These are phyloP conservation scores for Macrostomum cliftonense DNA, from an alignment of 2,888 invertebrate species.

Conservation along the genomic window DNA sequence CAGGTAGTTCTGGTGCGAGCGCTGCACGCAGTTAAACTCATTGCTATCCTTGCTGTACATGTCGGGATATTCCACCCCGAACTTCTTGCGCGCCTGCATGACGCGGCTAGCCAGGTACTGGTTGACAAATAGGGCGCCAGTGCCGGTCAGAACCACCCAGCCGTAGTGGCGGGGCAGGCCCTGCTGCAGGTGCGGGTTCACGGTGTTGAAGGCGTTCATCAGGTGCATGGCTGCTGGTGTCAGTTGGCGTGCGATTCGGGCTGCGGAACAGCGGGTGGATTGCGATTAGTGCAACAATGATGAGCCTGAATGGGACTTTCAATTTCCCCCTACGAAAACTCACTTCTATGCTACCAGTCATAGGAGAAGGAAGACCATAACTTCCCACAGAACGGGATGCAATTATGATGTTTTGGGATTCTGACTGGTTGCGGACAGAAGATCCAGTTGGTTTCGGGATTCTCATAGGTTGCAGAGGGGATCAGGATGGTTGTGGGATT, in stretches of 20 bases:
- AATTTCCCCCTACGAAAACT: too few species aligned
- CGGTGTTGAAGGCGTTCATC: neutral
- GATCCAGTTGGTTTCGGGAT: too few species aligned
- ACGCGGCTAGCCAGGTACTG: slow-evolving; percentile 34
- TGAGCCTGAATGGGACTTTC: too few species aligned
- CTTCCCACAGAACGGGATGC: too few species aligned
- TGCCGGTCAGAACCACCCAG: slow-evolving; percentile 32
- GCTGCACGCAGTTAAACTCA: slow-evolving; percentile 40
- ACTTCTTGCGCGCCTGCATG: slow-evolving; percentile 28
- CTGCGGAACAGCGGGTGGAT: neutral
- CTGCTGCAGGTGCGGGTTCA: neutral
- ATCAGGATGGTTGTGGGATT: too few species aligned
- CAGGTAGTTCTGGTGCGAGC: slow-evolving; percentile 41
- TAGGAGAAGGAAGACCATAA: too few species aligned
- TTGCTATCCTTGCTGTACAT: slow-evolving; percentile 37
- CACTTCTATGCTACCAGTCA: too few species aligned
- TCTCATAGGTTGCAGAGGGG: too few species aligned
- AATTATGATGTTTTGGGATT: too few species aligned
- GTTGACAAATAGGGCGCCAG: slow-evolving; percentile 30
- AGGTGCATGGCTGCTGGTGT: neutral
- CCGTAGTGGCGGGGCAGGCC: slow-evolving; percentile 30
- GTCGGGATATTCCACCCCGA: slow-evolving; percentile 36
- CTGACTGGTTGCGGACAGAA: too few species aligned
- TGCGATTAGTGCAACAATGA: too few species aligned
- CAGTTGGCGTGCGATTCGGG: neutral